Evolutionary conservation across 1,140 invertebrate species (phyloP), one percentile per base, ranked within the genome.

Genomic region (Phenacoccus solenopsis): DNA sequence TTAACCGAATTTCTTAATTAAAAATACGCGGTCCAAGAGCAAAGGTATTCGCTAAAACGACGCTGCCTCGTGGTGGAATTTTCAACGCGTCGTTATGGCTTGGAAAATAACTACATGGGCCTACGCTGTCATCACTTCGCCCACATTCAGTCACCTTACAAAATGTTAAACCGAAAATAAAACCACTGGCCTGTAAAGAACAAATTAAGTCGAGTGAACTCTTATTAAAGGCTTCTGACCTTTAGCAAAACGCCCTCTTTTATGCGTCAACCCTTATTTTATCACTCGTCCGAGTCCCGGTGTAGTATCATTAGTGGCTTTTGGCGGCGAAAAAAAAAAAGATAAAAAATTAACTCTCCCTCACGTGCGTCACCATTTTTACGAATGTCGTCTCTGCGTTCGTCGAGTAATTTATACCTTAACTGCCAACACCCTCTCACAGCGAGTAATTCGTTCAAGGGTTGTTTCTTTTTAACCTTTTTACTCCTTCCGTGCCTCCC

Each of bases 101-200:
- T n/a, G n/a, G 38, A 49, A 49, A 49, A 49, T 49, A 16, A 49
- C 38, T 49, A 49, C 38, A 10, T n/a, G n/a, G 20, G 20, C 38
- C 38, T 10, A 49, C 12, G 12, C 38, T 49, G 38, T 49, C 38
- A 49, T 49, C 38, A 49, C 20, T 49, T 49, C 38, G 20, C 38
- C 16, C 13, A 49, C 38, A 49, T n/a, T 49, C 38, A 49, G 38
- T 49, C 16, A 49, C 38, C 38, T 49, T 49, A 49, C 38, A 49
- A 49, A 49, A 49, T 49, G 38, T 49, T 49, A 49, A 49, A 49
- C 38, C 38, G 38, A 49, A 49, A 49, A 49, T 49, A 49, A 49
- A 49, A 49, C 38, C 38, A 49, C 38, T 49, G 38, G 38, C 38
- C 38, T 49, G 38, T 49, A 49, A 49, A 49, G 38, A 49, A 49